Base-by-base conservation (phyloP, 2,797 vertebrate genomes). In the Chromobotia macracanthus region DNA sequence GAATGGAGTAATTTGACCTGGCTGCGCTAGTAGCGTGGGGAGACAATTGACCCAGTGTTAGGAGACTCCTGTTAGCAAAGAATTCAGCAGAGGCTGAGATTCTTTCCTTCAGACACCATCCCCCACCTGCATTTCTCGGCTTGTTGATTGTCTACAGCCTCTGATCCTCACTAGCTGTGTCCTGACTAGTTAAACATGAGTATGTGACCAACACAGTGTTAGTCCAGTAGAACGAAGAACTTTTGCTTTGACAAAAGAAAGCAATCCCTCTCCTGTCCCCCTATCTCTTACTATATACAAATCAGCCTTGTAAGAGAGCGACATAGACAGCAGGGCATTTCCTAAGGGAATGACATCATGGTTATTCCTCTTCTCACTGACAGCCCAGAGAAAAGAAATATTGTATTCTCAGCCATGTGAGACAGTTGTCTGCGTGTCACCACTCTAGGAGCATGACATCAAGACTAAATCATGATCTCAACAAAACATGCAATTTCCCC, bases 1-100 rank as follows among this genome's bases (percentile, higher is more conserved):
- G 1, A 13, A 63, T 31, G 46, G 79, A 70, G 90, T 90, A 92
- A 92, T 86, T 50, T 87, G 87, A 92, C 84, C 89, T 86, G 35
- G 79, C 67, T 48, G 78, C 25, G 64, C 79, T 70, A 77, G 77
- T 65, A 70, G 80, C 84, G 51, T 19, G 68, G 72, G 67, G 76
- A 88, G 81, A 90, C 86, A 90, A 89, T 86, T 78, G 78, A 66
- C 84, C 80, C 84, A 83, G 87, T 90, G 87, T 86, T 84, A 81
- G 76, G 84, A 76, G 75, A 76, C 76, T 75, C 73, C 56, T 72
- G 83, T 28, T 70, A 84, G 67, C 76, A 41, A 75, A 82, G 83
- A 81, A 76, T 86, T 80, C 38, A 38, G 72, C 65, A 72, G 56
- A 71, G 65, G 53, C 60, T 19, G 60, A 13, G 60, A 85, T 76